Evolutionary conservation across 2,797 vertebrate species (phyloP), one percentile per base, ranked within the genome.

Genomic region (Cyprinodon diabolis): DNA sequence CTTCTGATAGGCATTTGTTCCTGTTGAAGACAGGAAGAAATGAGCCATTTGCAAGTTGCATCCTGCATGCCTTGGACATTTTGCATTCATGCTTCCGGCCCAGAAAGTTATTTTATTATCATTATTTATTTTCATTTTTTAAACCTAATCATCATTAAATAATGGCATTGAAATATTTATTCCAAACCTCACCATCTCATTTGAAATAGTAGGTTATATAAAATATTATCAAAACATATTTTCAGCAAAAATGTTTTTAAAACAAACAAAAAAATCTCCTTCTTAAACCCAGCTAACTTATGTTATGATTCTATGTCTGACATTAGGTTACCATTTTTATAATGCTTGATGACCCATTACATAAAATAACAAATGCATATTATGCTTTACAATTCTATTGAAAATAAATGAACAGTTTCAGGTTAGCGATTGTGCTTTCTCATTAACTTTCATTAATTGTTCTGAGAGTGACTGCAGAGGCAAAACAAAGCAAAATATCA

Each of bases 401-500:
- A 1, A 47, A 51, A 80, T 68, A 1, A 52, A 69, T 43, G 49
- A 6, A 49, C 19, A 54, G 69, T 76, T 75, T 71, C 63, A 48
- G 48, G 1, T 58, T 30, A 68, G 60, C 14, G 40, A 45, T 43
- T 63, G 70, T 19, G 43, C 17, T 60, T 86, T 74, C 57, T 72
- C 56, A 81, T 77, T 78, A 76, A 77, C 69, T 66, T 68, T 80
- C 60, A 78, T 71, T 52, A 49, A 35, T 7, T 3, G 40, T 78
- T 77, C 80, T 72, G 55, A 49, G 71, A 80, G 19, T 71, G 52
- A 76, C 77, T 77, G 66, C 72, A 49, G 48, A 70, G 68, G 51
- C 69, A 70, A 57, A 84, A 67, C n/a, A 78, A 84, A 79, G 80
- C 77, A 83, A 79, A 77, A 84, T 75, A 77, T 79, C 58, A 80